Evolutionary conservation across 2,113 vertebrate species (phyloP), one percentile per base, ranked within the genome.

Genomic region (Carlito syrichta): DNA sequence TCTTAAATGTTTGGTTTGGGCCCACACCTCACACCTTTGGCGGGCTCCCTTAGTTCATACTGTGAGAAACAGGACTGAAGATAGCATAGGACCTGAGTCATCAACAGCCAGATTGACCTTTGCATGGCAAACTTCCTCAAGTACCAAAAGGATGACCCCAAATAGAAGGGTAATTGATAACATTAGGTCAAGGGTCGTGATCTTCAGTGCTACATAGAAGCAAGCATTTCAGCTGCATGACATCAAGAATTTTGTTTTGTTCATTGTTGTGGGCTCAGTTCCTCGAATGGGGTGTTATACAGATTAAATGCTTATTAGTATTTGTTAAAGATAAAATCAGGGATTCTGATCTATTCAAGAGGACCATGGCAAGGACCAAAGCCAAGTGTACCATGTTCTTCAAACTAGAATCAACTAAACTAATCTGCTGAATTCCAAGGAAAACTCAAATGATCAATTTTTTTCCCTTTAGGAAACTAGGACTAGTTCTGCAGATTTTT

Each of bases 311-410:
- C 9, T 89, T 83, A 58, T 23, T 13, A 60, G 43, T 78, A 94
- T 73, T 89, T 79, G 13, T 92, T 92, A 82, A 94, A 82, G 62
- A 87, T 87, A 81, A 79, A 95, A 85, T 74, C 27, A 88, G 40
- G 73, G 30, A 74, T 82, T 86, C 35, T 52, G 52, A 89, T 76
- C 22, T 25, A 78, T 35, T 71, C 45, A 89, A 92, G 52, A 91
- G 52, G 63, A 56, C 66, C 45, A 30, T 52, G 35, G 50, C 25
- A 62, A 4, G 38, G 48, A 73, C 35, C 27, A 40, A 92, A 83
- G 38, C 66, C 40, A 87, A 91, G 62, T 84, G 45, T 91, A 30
- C 30, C 40, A 54, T 79, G 56, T 88, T 45, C n/a, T 81, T 86
- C 19, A 91, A 88, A 69, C 5, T 48, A 40, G 32, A 93, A 94